Percentiles rank a stretch among this genome's conserved stretches.
These are phyloP conservation scores for Megaceryle alcyon DNA, from an alignment of 2,797 vertebrate species.

Conservation along the genomic window DNA sequence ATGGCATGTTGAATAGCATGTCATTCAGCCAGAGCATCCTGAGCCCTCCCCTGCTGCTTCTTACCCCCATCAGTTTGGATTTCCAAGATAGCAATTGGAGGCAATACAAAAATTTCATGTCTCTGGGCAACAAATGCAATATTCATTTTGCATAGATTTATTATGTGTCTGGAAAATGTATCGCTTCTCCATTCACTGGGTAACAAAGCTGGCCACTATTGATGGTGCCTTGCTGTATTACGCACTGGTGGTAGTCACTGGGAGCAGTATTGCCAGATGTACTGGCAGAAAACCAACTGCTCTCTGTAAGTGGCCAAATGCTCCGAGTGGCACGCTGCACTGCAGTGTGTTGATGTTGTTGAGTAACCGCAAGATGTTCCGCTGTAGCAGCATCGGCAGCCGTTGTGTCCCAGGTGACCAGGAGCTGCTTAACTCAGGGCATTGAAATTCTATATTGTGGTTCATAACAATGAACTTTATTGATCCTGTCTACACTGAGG, in stretches of 20 bases:
- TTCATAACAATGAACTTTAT: constrained; percentile 22
- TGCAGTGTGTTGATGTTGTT: neutral
- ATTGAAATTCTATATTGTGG: constrained; percentile 20
- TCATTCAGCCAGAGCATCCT: neutral
- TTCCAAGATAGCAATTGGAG: neutral
- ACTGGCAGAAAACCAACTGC: neutral
- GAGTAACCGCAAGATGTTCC: neutral
- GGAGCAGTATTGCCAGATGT: constrained; percentile 17
- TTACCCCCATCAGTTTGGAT: neutral
- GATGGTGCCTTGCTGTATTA: neutral
- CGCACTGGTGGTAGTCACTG: neutral
- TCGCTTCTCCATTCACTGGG: accelerated
- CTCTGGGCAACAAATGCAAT: neutral
- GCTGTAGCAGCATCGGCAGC: neutral
- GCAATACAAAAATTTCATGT: constrained; percentile 13
- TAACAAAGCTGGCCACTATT: neutral
- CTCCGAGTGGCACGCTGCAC: neutral
- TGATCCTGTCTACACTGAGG: neutral
- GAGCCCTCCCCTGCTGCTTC: constrained; percentile 6
- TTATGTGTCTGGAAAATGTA: neutral
- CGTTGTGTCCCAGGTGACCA: neutral
- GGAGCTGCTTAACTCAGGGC: constrained; percentile 5
- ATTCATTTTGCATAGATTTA: constrained; percentile 19
- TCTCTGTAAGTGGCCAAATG: neutral
- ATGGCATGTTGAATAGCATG: neutral